phyloP scores from a whole-genome alignment of 2,797 vertebrate species.

The Tokudaia tokunoshimensis region DNA sequence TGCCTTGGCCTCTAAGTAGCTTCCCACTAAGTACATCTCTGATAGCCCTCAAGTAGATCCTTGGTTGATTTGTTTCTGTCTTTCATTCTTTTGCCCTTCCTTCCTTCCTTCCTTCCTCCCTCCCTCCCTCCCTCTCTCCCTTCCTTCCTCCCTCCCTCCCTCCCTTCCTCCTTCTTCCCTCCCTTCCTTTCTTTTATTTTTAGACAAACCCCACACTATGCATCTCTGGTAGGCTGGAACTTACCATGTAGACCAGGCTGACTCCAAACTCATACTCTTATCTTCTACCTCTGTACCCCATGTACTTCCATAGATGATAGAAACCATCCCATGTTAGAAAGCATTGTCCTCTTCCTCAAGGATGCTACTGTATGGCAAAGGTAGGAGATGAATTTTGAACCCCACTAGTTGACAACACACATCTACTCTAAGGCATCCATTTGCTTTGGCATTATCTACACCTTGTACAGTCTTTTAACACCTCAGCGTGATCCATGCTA shows the following conservation, averaged over 20 bases:
- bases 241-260: neutral
- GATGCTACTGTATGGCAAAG: neutral
- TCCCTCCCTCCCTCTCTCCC: neutral
- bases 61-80: neutral
- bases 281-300: neutral
- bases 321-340: neutral
- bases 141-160: too few relatives aligned
- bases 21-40: neutral
- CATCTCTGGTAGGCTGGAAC: neutral
- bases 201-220: neutral
- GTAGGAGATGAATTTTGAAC: neutral
- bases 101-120: rapidly evolving
- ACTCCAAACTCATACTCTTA: too few relatives aligned
- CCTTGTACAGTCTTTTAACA: neutral
- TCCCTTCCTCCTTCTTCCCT: neutral
- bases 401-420: neutral
- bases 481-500: neutral
- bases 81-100: neutral
- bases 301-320: too few relatives aligned
- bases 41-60: neutral
- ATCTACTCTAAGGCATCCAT: neutral
- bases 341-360: neutral
- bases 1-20: neutral
- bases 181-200: neutral
- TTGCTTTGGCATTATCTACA: neutral